Evolutionary conservation across 2,113 vertebrate species (phyloP).

Genomic region (Saimiri boliviensis): DNA sequence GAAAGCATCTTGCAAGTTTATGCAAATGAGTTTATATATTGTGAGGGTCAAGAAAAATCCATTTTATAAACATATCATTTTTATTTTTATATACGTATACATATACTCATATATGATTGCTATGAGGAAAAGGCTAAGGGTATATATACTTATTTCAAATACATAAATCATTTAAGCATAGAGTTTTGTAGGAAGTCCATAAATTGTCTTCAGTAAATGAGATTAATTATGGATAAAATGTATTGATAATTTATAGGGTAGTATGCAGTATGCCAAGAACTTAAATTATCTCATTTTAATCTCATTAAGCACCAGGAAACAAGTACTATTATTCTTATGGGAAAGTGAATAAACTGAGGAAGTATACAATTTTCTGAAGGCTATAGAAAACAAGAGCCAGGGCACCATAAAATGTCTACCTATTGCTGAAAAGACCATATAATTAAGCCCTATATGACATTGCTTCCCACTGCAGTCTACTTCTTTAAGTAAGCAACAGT

Average conservation of each 20-base stretch:
- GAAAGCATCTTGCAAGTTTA: background rate
- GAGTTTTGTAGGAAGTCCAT: background rate
- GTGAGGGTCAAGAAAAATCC: background rate
- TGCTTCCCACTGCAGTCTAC: background rate
- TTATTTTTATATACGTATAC: background rate
- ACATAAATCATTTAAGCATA: background rate
- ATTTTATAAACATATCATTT: background rate
- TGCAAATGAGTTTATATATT: background rate
- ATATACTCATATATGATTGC: background rate
- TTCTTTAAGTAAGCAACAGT: background rate
- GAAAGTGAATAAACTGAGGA: background rate
- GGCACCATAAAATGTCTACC: background rate
- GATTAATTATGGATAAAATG: background rate
- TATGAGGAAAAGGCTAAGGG: background rate
- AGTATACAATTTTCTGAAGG: background rate
- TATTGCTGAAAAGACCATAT: background rate
- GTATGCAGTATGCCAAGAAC: background rate
- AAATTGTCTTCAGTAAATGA: background rate
- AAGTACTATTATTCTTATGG: background rate
- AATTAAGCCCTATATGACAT: background rate
- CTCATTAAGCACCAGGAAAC: background rate
- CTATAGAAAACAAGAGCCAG: background rate
- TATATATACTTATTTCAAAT: conserved; percentile 19
- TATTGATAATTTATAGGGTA: background rate
- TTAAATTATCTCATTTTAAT: background rate